These are phyloP conservation scores for Perizoma flavofasciatum DNA, from an alignment of 2,888 invertebrate species.

Conservation along the genomic window DNA sequence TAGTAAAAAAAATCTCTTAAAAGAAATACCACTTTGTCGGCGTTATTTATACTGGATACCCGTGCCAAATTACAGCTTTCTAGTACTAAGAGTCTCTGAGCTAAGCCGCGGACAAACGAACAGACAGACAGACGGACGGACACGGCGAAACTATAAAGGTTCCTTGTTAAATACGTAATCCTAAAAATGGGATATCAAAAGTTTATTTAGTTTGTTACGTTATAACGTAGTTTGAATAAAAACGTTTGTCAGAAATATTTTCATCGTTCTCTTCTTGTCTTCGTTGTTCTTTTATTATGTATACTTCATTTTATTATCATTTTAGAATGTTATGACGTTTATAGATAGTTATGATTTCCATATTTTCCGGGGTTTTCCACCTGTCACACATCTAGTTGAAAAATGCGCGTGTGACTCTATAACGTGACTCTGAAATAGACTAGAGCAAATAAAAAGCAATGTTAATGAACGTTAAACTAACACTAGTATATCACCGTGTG, in stretches of 20 bases:
- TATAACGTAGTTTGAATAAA: too few species aligned
- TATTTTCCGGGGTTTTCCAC: slow-evolving; percentile 14
- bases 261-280: background rate
- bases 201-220: too few species aligned
- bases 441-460: slow-evolving; percentile 33
- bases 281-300: background rate
- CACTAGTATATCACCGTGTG: slow-evolving; percentile 33
- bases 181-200: too few species aligned
- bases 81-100: too few species aligned
- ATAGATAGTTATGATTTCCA: slow-evolving; percentile 10
- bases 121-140: too few species aligned
- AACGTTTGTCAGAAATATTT: background rate
- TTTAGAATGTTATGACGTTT: slow-evolving; percentile 5
- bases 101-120: too few species aligned
- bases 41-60: too few species aligned
- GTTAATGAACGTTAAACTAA: slow-evolving; percentile 36
- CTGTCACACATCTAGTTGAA: slow-evolving; percentile 22
- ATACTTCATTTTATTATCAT: background rate
- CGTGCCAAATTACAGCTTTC: too few species aligned
- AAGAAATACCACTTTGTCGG: too few species aligned
- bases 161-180: too few species aligned
- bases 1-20: too few species aligned
- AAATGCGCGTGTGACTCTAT: slow-evolving; percentile 23
- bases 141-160: too few species aligned
- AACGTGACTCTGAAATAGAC: slow-evolving; percentile 29